Evolutionary conservation across 2,888 invertebrate species (phyloP), one percentile per base, ranked within the genome.

Genomic region (Andrena praecox): DNA sequence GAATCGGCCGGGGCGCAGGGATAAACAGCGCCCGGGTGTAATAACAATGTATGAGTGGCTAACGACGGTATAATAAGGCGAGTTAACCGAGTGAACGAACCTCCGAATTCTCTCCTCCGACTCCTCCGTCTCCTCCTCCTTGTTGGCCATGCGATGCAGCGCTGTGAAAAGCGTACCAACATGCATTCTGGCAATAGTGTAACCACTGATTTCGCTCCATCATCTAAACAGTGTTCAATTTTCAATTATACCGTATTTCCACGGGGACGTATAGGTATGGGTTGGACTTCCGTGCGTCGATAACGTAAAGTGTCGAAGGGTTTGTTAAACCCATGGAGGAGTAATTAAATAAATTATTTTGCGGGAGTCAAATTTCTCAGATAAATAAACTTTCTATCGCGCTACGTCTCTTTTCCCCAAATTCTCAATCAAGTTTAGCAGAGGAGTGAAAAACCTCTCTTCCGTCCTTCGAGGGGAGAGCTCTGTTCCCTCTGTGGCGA

Each of bases 11-110:
- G 50, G 81, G 68, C 67, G 5, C 82, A 31, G 72, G 72, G 72
- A 80, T 77, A 86, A 80, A 82, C 76, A 77, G 56, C 72, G 31
- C 63, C 16, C 63, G 77, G 62, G 75, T 10, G 48, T 88, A 88
- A 88, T 88, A 87, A 87, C 82, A 87, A 88, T 85, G 84, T 85
- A 78, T 86, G 56, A 72, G 66, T 80, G 80, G 69, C 77, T 87
- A 87, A 88, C 82, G 82, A 84, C 77, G 80, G 64, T 71, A 79
- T 88, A 88, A 87, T 87, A 81, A 82, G 72, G 78, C 66, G 64
- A 80, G 85, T 84, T 84, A 88, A 87, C 85, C 75, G 82, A 86
- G 74, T 67, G 79, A 80, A 80, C 70, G 87, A 70, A 71, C 74
- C 77, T 70, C 85, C 78, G 82, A 82, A 79, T 69, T 77, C 76